Base-by-base conservation (phyloP, 2,888 invertebrate genomes). In the Hydropsyche betteni region DNA sequence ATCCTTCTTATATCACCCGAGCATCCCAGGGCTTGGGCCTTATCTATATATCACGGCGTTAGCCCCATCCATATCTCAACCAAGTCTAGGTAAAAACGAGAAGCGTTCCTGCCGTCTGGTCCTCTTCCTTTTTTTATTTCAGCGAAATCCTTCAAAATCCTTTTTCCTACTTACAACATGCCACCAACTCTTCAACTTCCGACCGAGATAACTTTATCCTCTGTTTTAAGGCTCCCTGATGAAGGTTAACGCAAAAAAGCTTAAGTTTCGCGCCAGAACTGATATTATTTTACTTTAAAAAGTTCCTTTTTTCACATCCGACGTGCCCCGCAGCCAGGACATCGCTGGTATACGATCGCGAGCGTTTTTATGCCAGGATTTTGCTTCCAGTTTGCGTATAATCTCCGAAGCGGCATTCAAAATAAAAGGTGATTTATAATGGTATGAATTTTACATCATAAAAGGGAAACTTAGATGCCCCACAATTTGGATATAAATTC, bases 161-260 rank as follows among this genome's bases (percentile, higher is more conserved):
- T 44, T 50, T 68, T 69, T 53, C 51, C 33, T 52, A 68, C 55
- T 16, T 74, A 52, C 58, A 58, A 69, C 68, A 69, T 38, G 69
- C 74, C 74, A 74, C 74, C 52, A 74, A 68, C 74, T 74, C 52
- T 69, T 69, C 74, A 69, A 69, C 55, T 53, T 36, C 55, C 74
- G 53, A 51, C 69, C 52, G 74, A 74, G 74, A 74, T 74, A 74
- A 74, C 69, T 74, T 44, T 74, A 74, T 74, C 74, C 74, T 69
- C 16, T 61, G 55, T 74, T 74, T 74, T 53, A 70, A 70, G 70
- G 53, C 70, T 34, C 70, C 53, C 70, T 70, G 70, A 70, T 70
- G 70, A 70, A 70, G 70, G 70, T 70, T 70, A 51, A 33, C 33
- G 51, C 10, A 53, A 51, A 51, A 51, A 53, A 70, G 34, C 70